phyloP scores from a whole-genome alignment of 2,888 invertebrate genomes.

The Drosophila conformis region DNA sequence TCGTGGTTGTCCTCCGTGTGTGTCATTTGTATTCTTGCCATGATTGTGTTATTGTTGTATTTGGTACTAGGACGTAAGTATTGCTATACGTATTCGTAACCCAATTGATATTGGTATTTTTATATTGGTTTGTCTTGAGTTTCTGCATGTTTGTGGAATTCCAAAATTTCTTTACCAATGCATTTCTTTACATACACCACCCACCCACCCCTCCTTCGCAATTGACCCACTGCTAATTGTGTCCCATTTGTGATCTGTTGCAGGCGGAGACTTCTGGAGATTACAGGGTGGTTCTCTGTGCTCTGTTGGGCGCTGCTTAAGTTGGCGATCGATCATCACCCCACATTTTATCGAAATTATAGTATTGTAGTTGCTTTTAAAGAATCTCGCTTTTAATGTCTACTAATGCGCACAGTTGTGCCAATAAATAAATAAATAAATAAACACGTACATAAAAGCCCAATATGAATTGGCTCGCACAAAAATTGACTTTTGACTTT shows the following conservation, averaged over 20 bases:
- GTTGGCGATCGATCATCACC: conserved; percentile 5
- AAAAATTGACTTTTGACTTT: neutral
- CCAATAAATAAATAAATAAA: conserved; percentile 50
- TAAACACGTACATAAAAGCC: conserved; percentile 23
- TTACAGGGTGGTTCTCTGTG: conserved; percentile 86
- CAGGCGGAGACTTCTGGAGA: conserved; percentile 87
- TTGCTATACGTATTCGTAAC: conserved; percentile 16
- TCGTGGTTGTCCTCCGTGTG: conserved; percentile 7
- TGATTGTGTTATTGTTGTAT: conserved; percentile 45
- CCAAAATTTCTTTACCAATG: conserved; percentile 23
- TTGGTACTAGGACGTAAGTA: conserved; percentile 71
- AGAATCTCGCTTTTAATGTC: conserved; percentile 52
- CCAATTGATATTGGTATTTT: neutral
- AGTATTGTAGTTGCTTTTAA: conserved; percentile 32
- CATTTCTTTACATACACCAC: neutral
- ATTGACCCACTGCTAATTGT: neutral
- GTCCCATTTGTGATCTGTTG: conserved; percentile 30
- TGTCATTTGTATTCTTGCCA: neutral
- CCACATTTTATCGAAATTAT: conserved; percentile 6
- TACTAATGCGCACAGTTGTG: conserved; percentile 49
- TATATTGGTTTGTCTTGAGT: conserved; percentile 22
- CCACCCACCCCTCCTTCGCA: neutral
- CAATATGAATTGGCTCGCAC: neutral
- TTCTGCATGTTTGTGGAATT: conserved; percentile 29
- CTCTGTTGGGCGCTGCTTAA: conserved; percentile 83